phyloP scores from a whole-genome alignment of 1,140 invertebrate genomes.

The Pseudomyrmex flavicornis region DNA sequence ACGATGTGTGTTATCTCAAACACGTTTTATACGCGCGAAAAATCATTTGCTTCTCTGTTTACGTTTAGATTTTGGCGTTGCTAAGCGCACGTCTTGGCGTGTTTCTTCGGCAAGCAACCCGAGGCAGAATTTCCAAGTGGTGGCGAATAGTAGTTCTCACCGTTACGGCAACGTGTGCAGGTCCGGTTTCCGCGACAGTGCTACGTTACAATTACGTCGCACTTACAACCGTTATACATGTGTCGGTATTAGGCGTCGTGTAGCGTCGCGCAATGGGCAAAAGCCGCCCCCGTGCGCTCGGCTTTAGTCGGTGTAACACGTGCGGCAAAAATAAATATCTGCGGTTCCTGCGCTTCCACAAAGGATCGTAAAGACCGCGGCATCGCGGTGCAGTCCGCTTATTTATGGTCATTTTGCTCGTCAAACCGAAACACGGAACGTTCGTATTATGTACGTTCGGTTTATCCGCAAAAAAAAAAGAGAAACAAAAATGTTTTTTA shows the following conservation, averaged over 20 bases:
- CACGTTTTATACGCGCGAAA: not conserved
- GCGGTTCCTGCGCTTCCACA: not conserved
- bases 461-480: not conserved
- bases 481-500: not conserved
- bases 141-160: too few species aligned
- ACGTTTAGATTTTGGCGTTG: slow-evolving; percentile 26
- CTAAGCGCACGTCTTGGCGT: slow-evolving; percentile 1
- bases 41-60: not conserved
- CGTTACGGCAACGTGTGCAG: not conserved
- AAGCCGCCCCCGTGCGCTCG: not conserved
- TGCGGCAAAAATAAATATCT: slow-evolving; percentile 6
- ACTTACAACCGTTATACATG: slow-evolving; percentile 4
- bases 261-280: not conserved
- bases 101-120: slow-evolving; percentile 39
- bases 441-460: not conserved
- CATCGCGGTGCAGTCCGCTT: not conserved
- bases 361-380: not conserved
- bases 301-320: not conserved
- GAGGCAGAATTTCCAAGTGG: slow-evolving; percentile 40
- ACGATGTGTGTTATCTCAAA: too few species aligned
- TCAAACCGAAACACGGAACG: not conserved
- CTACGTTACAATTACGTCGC: slow-evolving; percentile 34
- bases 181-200: not conserved
- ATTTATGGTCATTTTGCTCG: not conserved
- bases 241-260: slow-evolving; percentile 6